A percentile compares a stretch with the other conserved stretches of the same genome.
phyloP scores from a whole-genome alignment of 2,888 invertebrate species.

The Latrodectus elegans region DNA sequence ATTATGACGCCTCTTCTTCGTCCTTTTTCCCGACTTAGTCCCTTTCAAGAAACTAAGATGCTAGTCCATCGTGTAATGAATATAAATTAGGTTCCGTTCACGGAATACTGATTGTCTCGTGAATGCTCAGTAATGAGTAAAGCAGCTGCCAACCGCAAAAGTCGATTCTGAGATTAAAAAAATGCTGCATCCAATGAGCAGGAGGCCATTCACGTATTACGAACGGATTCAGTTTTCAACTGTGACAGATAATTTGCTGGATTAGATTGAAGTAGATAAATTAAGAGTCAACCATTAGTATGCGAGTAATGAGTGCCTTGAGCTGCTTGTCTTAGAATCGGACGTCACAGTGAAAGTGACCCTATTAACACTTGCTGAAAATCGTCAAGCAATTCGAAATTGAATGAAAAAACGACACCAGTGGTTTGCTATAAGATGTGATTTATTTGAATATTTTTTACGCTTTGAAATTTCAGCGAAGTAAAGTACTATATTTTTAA shows the following conservation, averaged over 20 bases:
- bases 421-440: too few species aligned
- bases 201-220: constrained; percentile 38
- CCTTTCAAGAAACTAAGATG: not conserved
- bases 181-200: constrained; percentile 28
- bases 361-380: constrained; percentile 44
- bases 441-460: too few species aligned
- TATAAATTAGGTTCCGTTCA: constrained; percentile 8
- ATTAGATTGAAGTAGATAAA: constrained; percentile 46
- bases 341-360: constrained; percentile 26
- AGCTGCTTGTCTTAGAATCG: constrained; percentile 8
- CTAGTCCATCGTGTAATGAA: constrained; percentile 2
- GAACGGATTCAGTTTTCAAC: constrained; percentile 43
- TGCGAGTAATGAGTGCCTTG: constrained; percentile 16
- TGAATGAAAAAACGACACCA: too few species aligned
- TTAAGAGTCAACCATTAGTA: constrained; percentile 38
- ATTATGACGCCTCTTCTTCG: constrained; percentile 19
- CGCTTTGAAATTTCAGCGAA: too few species aligned
- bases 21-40: not conserved
- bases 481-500: too few species aligned
- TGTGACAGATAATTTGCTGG: constrained; percentile 63
- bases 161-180: constrained; percentile 30
- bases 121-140: not conserved
- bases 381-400: not conserved
- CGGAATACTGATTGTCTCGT: constrained; percentile 37
- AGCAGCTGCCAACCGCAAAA: constrained; percentile 23